These are phyloP conservation scores for Pandemis heparana DNA, from an alignment of 2,888 invertebrate species.

Conservation along the genomic window DNA sequence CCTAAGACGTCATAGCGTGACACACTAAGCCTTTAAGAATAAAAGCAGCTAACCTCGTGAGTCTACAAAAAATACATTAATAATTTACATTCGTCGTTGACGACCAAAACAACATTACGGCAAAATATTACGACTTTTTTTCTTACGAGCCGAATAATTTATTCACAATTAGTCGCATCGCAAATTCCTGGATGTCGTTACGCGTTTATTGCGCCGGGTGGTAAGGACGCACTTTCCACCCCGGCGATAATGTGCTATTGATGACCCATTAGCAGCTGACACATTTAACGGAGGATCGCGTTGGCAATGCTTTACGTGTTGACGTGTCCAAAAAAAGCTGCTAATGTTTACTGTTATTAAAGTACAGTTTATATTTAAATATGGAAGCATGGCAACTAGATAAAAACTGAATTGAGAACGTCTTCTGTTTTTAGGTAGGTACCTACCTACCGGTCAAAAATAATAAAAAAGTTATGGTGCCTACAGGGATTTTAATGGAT, in stretches of 20 bases:
- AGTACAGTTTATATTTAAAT: no score
- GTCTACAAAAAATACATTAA: not conserved
- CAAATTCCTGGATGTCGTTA: constrained; percentile 12
- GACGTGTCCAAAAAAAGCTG: not conserved
- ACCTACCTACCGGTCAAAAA: no score
- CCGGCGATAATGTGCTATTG: constrained; percentile 33
- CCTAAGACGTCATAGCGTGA: not conserved
- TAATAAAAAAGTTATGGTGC: no score
- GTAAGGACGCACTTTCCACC: constrained; percentile 16
- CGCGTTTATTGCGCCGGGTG: constrained; percentile 13
- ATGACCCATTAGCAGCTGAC: constrained; percentile 9
- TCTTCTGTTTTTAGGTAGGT: no score
- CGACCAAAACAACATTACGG: not conserved
- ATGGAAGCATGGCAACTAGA: no score
- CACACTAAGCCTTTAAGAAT: not conserved
- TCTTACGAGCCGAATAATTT: constrained; percentile 34
- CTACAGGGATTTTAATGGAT: no score
- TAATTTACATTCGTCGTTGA: not conserved
- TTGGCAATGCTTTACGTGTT: constrained; percentile 3
- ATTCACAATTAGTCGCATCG: constrained; percentile 31
- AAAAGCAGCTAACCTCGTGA: not conserved
- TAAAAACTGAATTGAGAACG: no score
- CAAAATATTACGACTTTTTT: constrained; percentile 7
- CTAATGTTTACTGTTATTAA: no score
- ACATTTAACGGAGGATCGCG: not conserved